Percentiles rank a stretch among this genome's conserved stretches.
These are phyloP conservation scores for Phragmatobia fuliginosa DNA, from an alignment of 2,888 invertebrate species.

Conservation along the genomic window DNA sequence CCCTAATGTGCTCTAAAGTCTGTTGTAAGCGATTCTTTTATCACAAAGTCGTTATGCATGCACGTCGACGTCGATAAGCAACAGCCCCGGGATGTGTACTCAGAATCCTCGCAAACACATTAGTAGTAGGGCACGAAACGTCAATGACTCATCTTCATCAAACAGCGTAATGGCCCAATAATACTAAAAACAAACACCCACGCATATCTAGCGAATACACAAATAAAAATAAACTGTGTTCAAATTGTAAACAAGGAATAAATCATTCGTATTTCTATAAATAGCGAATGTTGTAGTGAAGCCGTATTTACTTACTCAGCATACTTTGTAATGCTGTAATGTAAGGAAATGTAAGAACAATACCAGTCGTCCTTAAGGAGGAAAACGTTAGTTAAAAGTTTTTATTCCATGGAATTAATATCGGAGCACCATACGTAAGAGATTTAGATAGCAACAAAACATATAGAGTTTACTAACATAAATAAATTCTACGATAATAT, in stretches of 20 bases:
- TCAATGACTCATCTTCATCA: conserved; percentile 46
- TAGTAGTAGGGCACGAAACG: conserved; percentile 39
- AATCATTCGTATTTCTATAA: conserved; percentile 51
- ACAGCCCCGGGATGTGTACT: conserved; percentile 49
- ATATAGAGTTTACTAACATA: conserved; percentile 28
- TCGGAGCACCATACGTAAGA: neutral
- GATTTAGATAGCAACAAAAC: neutral
- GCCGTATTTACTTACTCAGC: conserved; percentile 57
- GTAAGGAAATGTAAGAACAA: too few relatives aligned
- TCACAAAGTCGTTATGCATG: conserved; percentile 51
- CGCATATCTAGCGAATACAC: conserved; percentile 35
- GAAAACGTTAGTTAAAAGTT: neutral
- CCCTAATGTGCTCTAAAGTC: conserved; percentile 48
- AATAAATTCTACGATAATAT: conserved; percentile 42
- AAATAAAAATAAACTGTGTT: conserved; percentile 45
- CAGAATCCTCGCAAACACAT: conserved; percentile 48
- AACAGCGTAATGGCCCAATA: conserved; percentile 40
- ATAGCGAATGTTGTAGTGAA: conserved; percentile 46
- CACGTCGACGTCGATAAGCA: conserved; percentile 48
- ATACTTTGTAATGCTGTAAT: conserved; percentile 57
- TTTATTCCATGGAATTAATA: neutral
- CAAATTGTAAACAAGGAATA: conserved; percentile 49
- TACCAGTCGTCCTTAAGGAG: too few relatives aligned
- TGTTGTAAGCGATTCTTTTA: conserved; percentile 52
- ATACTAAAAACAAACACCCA: conserved; percentile 46